Conservation (phyloP, 2,797 vertebrate genomes). For the Crax fasciolata region DNA sequence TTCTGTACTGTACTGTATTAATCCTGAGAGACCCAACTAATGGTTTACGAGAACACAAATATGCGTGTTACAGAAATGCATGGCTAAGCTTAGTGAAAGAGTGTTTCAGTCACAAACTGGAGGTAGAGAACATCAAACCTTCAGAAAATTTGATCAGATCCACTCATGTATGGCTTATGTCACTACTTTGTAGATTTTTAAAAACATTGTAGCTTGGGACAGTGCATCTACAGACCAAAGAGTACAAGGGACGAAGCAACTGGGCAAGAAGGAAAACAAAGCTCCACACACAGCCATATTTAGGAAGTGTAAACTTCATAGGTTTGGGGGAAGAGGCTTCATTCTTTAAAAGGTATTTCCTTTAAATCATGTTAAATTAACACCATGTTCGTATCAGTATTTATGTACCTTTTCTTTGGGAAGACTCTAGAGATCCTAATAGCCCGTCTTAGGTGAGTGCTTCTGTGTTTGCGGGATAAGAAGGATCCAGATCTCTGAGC, state of each 20-base stretch:
- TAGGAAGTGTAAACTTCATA: neutral
- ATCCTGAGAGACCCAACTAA: neutral
- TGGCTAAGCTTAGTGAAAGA: neutral
- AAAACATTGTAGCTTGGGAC: neutral
- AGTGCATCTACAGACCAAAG: neutral
- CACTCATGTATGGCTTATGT: neutral
- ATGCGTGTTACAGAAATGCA: neutral
- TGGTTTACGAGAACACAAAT: neutral
- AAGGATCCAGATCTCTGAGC: neutral
- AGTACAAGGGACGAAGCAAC: neutral
- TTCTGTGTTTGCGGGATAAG: neutral
- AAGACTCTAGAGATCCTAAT: neutral
- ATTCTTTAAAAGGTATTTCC: neutral
- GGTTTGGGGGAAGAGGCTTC: accelerated
- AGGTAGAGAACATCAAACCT: neutral
- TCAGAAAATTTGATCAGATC: neutral
- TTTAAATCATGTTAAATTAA: neutral
- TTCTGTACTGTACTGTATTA: neutral
- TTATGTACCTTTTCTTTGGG: neutral
- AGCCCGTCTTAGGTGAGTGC: neutral
- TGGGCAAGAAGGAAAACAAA: neutral
- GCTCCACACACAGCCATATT: accelerated
- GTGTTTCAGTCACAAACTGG: neutral
- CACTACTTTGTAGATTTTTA: neutral
- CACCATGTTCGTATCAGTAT: neutral